Evolutionary conservation across 2,797 vertebrate genomes (phyloP), one percentile per base, ranked within the genome.

Genomic region (Aeoliscus strigatus): DNA sequence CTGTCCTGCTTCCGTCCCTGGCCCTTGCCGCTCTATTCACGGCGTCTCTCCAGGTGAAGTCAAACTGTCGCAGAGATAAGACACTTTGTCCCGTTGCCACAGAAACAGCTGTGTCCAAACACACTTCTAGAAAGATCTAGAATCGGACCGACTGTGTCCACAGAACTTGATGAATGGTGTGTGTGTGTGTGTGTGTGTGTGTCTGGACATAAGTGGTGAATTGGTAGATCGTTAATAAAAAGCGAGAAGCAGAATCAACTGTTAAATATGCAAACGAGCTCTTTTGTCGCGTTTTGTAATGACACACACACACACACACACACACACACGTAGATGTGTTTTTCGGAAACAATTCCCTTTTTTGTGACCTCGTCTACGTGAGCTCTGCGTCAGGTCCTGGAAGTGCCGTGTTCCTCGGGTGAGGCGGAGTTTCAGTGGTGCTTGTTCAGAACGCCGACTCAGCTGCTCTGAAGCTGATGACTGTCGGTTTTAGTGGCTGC

Each of bases 1-100:
- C 75, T 73, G 66, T 61, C 78, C 63, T 70, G 68, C 52, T 67
- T 70, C 74, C 72, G 43, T 72, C 79, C 76, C 65, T 62, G 70
- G 56, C 48, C 54, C 36, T 40, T 54, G 66, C 53, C 47, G 60
- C 68, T 69, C 77, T 82, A 76, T 77, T 83, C 68, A 47, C 48
- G 73, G 73, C 71, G 32, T 66, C 50, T 41, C 14, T 12, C 4
- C 3, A 21, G 44, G 51, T 73, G 51, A 67, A 70, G 65, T 66
- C 66, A 50, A 71, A 60, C 32, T 14, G 13, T 48, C 39, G 18
- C 29, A 15, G 36, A 51, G 51, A 55, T 57, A 44, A 69, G 59
- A 51, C 37, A 25, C 10, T 3, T 17, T 27, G 37, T 53, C 28
- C 32, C 28, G 60, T 48, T 59, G 65, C 57, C 71, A 70, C 61